Evolutionary conservation across 2,797 vertebrate genomes (phyloP), one percentile per base, ranked within the genome.

Genomic region (Chelonia mydas): DNA sequence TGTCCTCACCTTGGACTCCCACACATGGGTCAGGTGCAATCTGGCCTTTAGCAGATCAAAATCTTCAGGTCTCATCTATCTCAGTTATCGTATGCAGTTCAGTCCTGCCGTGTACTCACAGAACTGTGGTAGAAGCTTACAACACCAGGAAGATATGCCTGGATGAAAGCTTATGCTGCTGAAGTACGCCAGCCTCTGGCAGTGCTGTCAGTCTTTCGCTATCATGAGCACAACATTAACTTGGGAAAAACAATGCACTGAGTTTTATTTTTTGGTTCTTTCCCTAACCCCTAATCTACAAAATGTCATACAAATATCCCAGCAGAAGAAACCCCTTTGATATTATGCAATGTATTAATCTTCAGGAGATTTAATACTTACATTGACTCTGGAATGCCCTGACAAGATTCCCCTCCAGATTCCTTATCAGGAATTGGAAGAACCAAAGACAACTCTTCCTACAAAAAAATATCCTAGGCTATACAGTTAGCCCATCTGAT

Each of bases 121-220:
- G 88, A 92, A 87, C 33, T 51, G 31, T 15, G 33, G 84, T 93
- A 80, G 77, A 94, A 93, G 85, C 86, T 97, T 97, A 97, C 82
- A 94, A 54, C 92, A 97, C 54, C 53, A 94, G 95, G 84, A 96
- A 97, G 97, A 82, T 96, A 96, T 93, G 84, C 78, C 90, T 93
- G 91, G 8, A 45, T 97, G 95, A 97, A 97, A 97, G 94, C 88
- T 85, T 96, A 92, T 81, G 95, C 19, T 93, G 85, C 45, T 84
- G 81, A 94, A 94, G 31, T 85, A 95, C 93, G 83, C 85, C 49
- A 82, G 78, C 85, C 83, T 88, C 77, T 85, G 33, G 86, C 74
- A 89, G 54, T 0, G 1, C 65, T 84, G 33, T 49, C 94, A 90
- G 33, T 83, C 41, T 31, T 87, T 47, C 92, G n/a, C 76, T 94